These are phyloP conservation scores for Pherbina coryleti DNA, from an alignment of 2,888 invertebrate genomes.

Conservation along the genomic window DNA sequence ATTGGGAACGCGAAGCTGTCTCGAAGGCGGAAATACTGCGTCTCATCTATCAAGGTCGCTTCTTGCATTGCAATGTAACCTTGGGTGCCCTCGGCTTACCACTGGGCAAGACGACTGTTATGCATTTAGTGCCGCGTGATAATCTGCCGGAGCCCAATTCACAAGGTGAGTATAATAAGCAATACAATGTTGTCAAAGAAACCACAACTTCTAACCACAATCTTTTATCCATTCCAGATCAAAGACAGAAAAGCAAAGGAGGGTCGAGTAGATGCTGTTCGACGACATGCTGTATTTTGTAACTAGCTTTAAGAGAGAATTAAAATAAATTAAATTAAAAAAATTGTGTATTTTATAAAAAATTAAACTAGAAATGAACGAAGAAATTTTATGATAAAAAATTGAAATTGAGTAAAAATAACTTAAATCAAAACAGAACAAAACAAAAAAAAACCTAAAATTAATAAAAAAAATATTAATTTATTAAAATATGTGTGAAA, in stretches of 20 bases:
- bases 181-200: background rate
- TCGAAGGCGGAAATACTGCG: conserved; percentile 97
- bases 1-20: conserved; percentile 96
- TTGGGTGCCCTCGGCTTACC: conserved; percentile 97
- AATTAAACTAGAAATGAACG: conserved; percentile 29
- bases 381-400: conserved; percentile 36
- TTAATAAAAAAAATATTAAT: conserved; percentile 36
- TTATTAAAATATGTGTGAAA: conserved; percentile 40
- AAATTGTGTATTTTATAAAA: conserved; percentile 40
- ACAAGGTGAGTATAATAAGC: conserved; percentile 76
- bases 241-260: conserved; percentile 95
- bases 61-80: conserved; percentile 99
- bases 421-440: conserved; percentile 22
- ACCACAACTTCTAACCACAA: background rate
- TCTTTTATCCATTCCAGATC: conserved; percentile 77
- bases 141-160: conserved; percentile 99
- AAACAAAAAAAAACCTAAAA: conserved; percentile 25
- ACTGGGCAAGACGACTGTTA: conserved; percentile 97
- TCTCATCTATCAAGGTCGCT: conserved; percentile 99
- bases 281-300: conserved; percentile 93
- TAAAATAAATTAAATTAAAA: conserved; percentile 36
- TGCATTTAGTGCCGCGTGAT: conserved; percentile 99
- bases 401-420: conserved; percentile 19
- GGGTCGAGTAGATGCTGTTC: conserved; percentile 96
- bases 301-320: conserved; percentile 69